A percentile compares a stretch with the other conserved stretches of the same genome.
These are phyloP conservation scores for Anorthoa munda DNA, from an alignment of 2,888 invertebrate species.

Conservation along the genomic window DNA sequence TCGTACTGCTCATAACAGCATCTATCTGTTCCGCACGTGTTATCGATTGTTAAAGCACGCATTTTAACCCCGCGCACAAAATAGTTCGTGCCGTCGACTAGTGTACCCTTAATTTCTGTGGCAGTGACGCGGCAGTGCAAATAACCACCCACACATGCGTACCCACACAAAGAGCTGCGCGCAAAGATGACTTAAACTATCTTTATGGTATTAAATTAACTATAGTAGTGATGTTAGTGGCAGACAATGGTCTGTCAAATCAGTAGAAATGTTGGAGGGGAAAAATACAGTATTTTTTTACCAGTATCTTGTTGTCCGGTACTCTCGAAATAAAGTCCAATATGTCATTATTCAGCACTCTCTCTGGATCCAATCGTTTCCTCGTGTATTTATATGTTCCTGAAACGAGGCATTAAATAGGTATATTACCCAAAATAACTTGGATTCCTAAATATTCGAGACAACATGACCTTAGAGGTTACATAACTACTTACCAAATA, in stretches of 20 bases:
- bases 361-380: constrained; percentile 81
- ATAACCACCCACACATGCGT: too few relatives aligned
- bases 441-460: not conserved
- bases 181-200: too few relatives aligned
- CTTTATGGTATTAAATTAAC: too few relatives aligned
- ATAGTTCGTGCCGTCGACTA: too few relatives aligned
- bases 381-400: constrained; percentile 84
- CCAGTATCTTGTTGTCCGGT: constrained; percentile 85
- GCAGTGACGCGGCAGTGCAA: too few relatives aligned
- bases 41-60: too few relatives aligned
- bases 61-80: too few relatives aligned
- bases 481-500: constrained; percentile 78
- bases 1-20: too few relatives aligned
- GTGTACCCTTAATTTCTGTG: too few relatives aligned
- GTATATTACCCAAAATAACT: not conserved
- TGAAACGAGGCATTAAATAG: constrained; percentile 54
- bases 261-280: not conserved
- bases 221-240: not conserved
- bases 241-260: not conserved
- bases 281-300: constrained; percentile 64
- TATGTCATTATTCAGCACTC: constrained; percentile 84
- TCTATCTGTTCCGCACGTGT: too few relatives aligned
- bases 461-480: not conserved
- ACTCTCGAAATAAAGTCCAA: constrained; percentile 85
- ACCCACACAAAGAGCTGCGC: too few relatives aligned